Evolutionary conservation across 2,888 invertebrate species (phyloP).

Genomic region (Chironomus tentans): DNA sequence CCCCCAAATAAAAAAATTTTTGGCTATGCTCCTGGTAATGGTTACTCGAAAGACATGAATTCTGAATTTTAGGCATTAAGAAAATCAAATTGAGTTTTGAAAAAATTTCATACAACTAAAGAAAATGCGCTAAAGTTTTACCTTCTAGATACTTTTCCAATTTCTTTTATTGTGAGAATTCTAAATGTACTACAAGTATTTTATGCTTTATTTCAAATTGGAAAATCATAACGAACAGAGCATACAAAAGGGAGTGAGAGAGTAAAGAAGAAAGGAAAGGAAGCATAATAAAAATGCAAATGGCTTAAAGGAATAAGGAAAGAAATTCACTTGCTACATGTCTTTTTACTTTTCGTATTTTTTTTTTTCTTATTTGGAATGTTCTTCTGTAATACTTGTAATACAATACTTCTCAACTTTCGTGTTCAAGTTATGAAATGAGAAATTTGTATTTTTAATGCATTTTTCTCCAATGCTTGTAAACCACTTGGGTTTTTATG

Average conservation of each 20-base stretch:
- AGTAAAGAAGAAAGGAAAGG: background rate
- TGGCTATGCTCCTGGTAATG: too few relatives aligned
- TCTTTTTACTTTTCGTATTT: background rate
- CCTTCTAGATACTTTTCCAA: too few relatives aligned
- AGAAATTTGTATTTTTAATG: background rate
- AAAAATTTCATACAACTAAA: too few relatives aligned
- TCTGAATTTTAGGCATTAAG: too few relatives aligned
- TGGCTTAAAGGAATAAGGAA: background rate
- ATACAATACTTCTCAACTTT: background rate
- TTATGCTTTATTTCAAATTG: slow-evolving; percentile 26
- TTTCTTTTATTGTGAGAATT: background rate
- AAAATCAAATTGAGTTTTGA: too few relatives aligned
- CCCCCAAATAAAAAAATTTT: too few relatives aligned
- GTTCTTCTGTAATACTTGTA: background rate
- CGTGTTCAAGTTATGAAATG: background rate
- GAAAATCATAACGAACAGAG: slow-evolving; percentile 18
- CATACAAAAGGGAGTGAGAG: background rate
- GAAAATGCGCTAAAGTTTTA: too few relatives aligned
- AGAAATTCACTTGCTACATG: background rate
- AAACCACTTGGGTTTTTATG: background rate
- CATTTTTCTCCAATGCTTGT: background rate
- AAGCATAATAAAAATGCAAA: slow-evolving; percentile 25
- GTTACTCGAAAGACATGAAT: too few relatives aligned
- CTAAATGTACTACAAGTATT: slow-evolving; percentile 6
- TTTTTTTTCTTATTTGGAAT: background rate